These are phyloP conservation scores for Chunga burmeisteri DNA, from an alignment of 2,113 vertebrate species.

Conservation along the genomic window DNA sequence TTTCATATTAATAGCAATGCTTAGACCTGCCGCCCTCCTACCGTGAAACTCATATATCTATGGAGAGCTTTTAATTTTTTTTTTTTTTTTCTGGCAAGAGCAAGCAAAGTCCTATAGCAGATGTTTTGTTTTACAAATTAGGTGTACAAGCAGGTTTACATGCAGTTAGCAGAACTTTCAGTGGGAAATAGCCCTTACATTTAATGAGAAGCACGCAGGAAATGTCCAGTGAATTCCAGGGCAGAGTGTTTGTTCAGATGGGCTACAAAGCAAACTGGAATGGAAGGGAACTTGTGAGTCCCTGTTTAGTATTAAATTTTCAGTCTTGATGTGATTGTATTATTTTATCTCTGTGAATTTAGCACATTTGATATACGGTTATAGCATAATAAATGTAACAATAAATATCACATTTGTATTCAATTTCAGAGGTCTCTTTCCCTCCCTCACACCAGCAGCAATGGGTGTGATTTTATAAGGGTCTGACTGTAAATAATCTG, in stretches of 20 bases:
- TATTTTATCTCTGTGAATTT: slow-evolving; percentile 65
- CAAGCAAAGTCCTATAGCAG: background rate
- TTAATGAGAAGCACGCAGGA: background rate
- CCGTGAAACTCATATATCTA: slow-evolving; percentile 14
- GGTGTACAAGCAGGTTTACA: background rate
- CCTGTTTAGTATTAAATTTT: slow-evolving; percentile 61
- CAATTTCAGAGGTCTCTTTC: slow-evolving; percentile 55
- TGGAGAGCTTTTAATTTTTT: slow-evolving; percentile 4
- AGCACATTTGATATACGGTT: slow-evolving; percentile 57
- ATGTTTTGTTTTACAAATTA: background rate
- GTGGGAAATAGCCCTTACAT: background rate
- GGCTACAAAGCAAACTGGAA: background rate
- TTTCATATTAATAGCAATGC: slow-evolving; percentile 24
- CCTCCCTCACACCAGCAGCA: slow-evolving; percentile 50
- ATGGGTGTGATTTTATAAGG: slow-evolving; percentile 60
- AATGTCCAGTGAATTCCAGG: background rate
- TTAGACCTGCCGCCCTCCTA: background rate
- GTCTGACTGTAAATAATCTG: slow-evolving; percentile 72
- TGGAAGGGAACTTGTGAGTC: background rate
- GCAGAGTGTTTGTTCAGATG: background rate
- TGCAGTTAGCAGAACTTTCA: slow-evolving; percentile 1
- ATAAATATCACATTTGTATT: slow-evolving; percentile 68
- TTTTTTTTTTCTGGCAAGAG: background rate
- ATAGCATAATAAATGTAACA: slow-evolving; percentile 66
- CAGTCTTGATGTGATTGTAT: slow-evolving; percentile 57